Base-by-base conservation (phyloP, 2,888 invertebrate genomes). In the Mythimna albipuncta region DNA sequence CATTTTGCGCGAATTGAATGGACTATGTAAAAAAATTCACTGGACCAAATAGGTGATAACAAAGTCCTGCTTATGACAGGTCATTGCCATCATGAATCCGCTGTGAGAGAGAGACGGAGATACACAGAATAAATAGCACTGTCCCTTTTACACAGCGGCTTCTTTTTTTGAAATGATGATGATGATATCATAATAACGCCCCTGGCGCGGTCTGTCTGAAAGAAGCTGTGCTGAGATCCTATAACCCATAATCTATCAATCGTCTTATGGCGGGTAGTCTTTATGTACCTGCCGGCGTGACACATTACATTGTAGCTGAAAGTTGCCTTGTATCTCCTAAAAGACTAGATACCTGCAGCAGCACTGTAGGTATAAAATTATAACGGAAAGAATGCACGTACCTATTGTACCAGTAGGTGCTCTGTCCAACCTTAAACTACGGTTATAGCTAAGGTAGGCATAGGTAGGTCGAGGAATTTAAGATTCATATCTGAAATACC, bases 251-350 rank as follows among this genome's bases (percentile, higher is more conserved):
- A 73, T 65, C 54, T 69, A 54, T 67, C 55, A 38, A 67, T 66
- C 68, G 70, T 67, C 57, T 21, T 64, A 57, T 11, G 68, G 69
- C 26, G 61, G 71, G 63, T 75, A 69, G 57, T 68, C 35, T 73
- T 75, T 70, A 70, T 32, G 81, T 72, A 72, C 76, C 74, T 65
- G 68, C 62, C 68, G 70, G 62, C 71, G 67, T 71, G 61, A 65
- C 67, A 75, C 50, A 66, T 66, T 64, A 72, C 81, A 79, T 64
- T 77, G 65, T 78, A 73, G 72, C 72, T 83, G 64, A 87, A 72
- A 77, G 72, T 87, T 87, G 87, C 87, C 86, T 86, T 88, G 74
- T 79, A 77, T 80, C 81, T 81, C 75, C 76, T 80, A 79, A 79
- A 83, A 83, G 83, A 81, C 82, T 82, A 82, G 72, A 75, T 77